These are phyloP conservation scores for Erinaceus europaeus DNA, from an alignment of 2,113 vertebrate species.

Conservation along the genomic window DNA sequence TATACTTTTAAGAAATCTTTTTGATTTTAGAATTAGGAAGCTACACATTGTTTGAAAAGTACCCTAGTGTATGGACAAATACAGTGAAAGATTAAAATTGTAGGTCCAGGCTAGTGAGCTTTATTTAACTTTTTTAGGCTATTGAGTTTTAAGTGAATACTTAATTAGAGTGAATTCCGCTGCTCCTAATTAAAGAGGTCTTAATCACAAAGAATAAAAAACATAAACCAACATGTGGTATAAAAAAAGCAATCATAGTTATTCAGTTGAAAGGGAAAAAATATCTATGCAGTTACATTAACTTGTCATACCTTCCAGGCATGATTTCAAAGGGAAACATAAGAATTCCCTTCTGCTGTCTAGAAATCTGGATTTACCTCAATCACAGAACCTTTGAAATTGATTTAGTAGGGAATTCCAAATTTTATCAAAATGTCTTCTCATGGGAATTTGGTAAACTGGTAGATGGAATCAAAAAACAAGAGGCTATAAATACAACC, in stretches of 20 bases:
- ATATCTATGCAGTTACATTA: background rate
- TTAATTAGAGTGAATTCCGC: conserved; percentile 39
- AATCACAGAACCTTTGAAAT: conserved; percentile 1
- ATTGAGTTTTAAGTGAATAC: conserved; percentile 41
- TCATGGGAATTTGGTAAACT: background rate
- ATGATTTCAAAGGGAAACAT: conserved; percentile 21
- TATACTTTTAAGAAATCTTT: conserved; percentile 1
- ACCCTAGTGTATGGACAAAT: background rate
- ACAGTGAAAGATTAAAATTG: conserved; percentile 4
- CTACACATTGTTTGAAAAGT: background rate
- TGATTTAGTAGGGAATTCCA: conserved; percentile 15
- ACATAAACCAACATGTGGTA: background rate
- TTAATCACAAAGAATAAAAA: conserved; percentile 37
- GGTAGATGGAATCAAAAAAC: background rate
- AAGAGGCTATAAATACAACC: background rate
- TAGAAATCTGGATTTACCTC: conserved; percentile 15
- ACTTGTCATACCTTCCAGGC: background rate
- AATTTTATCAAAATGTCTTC: conserved; percentile 13
- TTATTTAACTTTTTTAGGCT: too few species aligned
- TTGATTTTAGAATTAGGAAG: conserved; percentile 3
- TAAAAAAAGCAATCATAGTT: conserved; percentile 29
- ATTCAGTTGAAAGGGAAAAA: conserved; percentile 8
- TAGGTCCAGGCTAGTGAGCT: background rate
- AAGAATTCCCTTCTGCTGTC: background rate
- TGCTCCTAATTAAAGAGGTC: conserved; percentile 44